Evolutionary conservation across 2,888 invertebrate species (phyloP), one percentile per base, ranked within the genome.

Genomic region (Xanthia icteritia): DNA sequence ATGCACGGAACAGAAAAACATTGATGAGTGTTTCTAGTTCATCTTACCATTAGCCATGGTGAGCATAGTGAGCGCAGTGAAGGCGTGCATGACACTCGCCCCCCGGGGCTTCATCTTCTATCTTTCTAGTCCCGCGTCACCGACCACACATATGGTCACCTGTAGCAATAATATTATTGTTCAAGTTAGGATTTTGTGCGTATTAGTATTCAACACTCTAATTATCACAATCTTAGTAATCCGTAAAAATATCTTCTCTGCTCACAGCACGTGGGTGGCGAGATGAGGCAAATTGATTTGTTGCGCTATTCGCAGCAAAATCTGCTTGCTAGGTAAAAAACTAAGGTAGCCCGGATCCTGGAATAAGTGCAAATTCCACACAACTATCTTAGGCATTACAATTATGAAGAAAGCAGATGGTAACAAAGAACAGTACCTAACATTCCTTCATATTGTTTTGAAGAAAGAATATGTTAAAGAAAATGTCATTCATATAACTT

Each of bases 11-110:
- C 42, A 72, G 71, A 42, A 82, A 85, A 72, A 54, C 1, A 61
- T 0, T 42, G 1, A 23, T 56, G 2, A 11, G 36, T 15, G 27
- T 58, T 17, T 20, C 5, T 45, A 23, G n/a, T 48, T 72, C 15
- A 73, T 83, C 81, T 96, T 97, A 98, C 98, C 98, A 94, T 98
- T 98, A 84, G 98, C 98, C 98, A 98, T 98, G 92, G 98, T 98
- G 92, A 98, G 97, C 96, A 98, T 98, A 92, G 98, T 98, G 90
- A 98, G 97, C 92, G 98, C 98, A 94, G 98, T 98, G 94, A 98
- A 98, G 96, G 98, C 98, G 97, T 98, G 98, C 97, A 98, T 98
- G 97, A 98, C 98, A 93, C 95, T 94, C 93, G 92, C 94, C 94
- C 96, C 95, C 92, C 96, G 96, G 92, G 96, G 96, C 96, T 96